Conservation (phyloP, 2,888 invertebrate genomes). For the Nycteola revayana region DNA sequence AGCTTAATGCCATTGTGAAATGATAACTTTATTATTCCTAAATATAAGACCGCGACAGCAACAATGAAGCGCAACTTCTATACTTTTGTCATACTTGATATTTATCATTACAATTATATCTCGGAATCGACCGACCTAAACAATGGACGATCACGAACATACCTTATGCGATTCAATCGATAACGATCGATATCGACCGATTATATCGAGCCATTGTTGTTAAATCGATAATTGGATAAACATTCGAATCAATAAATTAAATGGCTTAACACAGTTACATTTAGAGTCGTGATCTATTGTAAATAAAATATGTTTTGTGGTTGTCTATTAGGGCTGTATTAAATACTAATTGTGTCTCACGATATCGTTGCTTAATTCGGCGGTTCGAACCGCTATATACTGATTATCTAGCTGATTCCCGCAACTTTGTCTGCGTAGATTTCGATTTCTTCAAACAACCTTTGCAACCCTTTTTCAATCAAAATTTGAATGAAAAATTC, state of each 20-base stretch:
- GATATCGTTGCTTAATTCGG: slow-evolving; percentile 18
- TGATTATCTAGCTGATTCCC: too few relatives aligned
- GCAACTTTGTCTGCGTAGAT: too few relatives aligned
- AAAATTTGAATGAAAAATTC: too few relatives aligned
- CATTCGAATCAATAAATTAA: slow-evolving; percentile 36
- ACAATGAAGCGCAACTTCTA: slow-evolving; percentile 20
- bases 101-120: slow-evolving; percentile 33
- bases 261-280: slow-evolving; percentile 26
- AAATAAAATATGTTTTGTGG: slow-evolving; percentile 16
- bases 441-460: too few relatives aligned
- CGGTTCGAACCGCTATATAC: too few relatives aligned
- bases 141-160: slow-evolving; percentile 36
- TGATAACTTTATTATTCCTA: too few relatives aligned
- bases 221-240: slow-evolving; percentile 38
- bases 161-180: slow-evolving; percentile 31
- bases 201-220: slow-evolving; percentile 38
- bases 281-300: slow-evolving; percentile 28
- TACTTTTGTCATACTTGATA: slow-evolving; percentile 27
- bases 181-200: slow-evolving; percentile 34
- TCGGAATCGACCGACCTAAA: slow-evolving; percentile 24
- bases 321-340: slow-evolving; percentile 11
- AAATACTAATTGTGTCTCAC: slow-evolving; percentile 23
- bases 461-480: too few relatives aligned
- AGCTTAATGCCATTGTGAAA: too few relatives aligned
- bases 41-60: too few relatives aligned